Evolutionary conservation across 92 coral and sea anemone species (phyloP).

Genomic region (Epizoanthus stellaris): DNA sequence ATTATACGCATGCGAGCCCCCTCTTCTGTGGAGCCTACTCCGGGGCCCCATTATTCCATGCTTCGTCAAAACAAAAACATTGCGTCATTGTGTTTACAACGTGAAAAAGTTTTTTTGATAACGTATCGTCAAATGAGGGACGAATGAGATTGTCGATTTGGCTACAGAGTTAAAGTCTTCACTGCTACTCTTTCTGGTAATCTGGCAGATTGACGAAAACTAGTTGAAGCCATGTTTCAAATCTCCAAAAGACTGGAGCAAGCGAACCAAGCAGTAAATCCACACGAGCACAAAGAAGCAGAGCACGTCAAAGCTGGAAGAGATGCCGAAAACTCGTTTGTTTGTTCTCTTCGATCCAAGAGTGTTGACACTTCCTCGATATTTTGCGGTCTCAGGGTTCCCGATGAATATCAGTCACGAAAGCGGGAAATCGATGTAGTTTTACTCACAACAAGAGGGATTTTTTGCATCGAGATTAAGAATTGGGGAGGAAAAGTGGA

Average conservation of each 20-base stretch:
- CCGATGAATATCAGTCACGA: constrained; percentile 92
- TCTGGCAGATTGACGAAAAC: neutral
- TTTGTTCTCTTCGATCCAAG: constrained; percentile 66
- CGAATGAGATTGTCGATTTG: constrained; percentile 7
- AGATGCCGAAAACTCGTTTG: constrained; percentile 87
- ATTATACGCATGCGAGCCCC: constrained; percentile 12
- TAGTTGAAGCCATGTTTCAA: constrained; percentile 71
- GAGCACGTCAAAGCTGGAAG: constrained; percentile 94
- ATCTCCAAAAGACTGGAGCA: constrained; percentile 89
- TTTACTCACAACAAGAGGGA: constrained; percentile 76
- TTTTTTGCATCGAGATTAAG: constrained; percentile 87
- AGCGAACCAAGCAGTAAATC: constrained; percentile 89
- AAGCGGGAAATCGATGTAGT: constrained; percentile 93
- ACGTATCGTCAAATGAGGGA: constrained; percentile 5
- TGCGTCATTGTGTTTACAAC: constrained; percentile 82
- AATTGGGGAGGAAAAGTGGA: constrained; percentile 89
- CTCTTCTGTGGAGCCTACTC: neutral
- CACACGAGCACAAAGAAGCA: constrained; percentile 83
- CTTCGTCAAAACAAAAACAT: constrained; percentile 62
- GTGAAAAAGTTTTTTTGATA: constrained; percentile 46
- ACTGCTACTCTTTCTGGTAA: neutral
- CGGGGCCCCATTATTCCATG: constrained; percentile 1
- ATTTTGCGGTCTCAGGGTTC: constrained; percentile 92
- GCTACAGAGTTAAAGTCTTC: neutral
- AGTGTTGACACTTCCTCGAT: constrained; percentile 76